These are phyloP conservation scores for Argyresthia goedartella DNA, from an alignment of 2,888 invertebrate genomes.

Conservation along the genomic window DNA sequence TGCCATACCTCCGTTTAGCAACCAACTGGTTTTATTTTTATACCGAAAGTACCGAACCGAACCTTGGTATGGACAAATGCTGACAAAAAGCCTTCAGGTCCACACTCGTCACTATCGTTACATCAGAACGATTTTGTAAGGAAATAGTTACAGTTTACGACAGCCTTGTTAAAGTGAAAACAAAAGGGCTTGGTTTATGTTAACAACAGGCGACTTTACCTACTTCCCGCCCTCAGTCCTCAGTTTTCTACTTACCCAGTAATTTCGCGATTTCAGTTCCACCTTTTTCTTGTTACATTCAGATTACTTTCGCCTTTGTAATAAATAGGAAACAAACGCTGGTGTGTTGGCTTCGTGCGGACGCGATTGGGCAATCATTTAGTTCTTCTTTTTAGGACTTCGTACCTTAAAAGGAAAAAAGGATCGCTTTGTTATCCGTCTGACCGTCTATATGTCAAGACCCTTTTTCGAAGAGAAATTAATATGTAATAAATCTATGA, in stretches of 20 bases:
- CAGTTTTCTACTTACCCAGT: constrained; percentile 25
- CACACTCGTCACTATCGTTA: neutral
- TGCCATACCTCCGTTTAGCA: too few species aligned
- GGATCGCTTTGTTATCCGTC: too few species aligned
- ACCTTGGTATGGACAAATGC: too few species aligned
- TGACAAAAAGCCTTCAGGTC: neutral
- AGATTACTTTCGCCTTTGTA: constrained; percentile 25
- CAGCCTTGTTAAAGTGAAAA: constrained; percentile 9
- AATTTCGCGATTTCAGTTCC: constrained; percentile 28
- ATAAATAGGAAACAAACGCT: constrained; percentile 11
- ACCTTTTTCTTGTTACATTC: constrained; percentile 31
- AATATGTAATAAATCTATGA: too few species aligned
- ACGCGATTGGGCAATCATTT: too few species aligned
- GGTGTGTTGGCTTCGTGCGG: neutral
- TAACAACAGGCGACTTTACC: constrained; percentile 15
- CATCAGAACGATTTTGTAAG: neutral
- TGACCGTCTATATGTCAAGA: too few species aligned
- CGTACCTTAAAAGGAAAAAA: too few species aligned
- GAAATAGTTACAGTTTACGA: neutral
- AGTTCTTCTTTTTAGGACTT: too few species aligned
- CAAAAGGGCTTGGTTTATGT: constrained; percentile 21
- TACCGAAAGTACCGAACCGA: too few species aligned
- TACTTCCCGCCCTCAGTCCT: constrained; percentile 13
- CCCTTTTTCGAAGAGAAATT: too few species aligned
- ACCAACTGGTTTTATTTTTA: too few species aligned